A percentile compares a stretch with the other conserved stretches of the same genome.
These are phyloP conservation scores for Nesogale talazaci DNA, from an alignment of 2,113 vertebrate species.

Conservation along the genomic window DNA sequence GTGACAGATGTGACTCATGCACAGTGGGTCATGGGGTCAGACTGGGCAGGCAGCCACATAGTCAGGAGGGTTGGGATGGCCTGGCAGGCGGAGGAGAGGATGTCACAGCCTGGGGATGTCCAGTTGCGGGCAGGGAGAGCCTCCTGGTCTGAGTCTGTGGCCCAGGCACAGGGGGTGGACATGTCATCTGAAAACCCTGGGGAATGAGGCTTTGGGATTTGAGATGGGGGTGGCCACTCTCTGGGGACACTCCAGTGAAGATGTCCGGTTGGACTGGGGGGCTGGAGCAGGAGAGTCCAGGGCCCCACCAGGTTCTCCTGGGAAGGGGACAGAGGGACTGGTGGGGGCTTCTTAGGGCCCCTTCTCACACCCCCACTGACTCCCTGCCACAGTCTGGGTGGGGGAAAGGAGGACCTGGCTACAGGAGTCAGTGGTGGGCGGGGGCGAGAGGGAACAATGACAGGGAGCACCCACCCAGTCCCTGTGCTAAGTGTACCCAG, in stretches of 20 bases:
- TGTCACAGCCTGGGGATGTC: neutral
- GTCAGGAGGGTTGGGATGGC: neutral
- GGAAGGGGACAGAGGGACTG: neutral
- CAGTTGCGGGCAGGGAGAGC: neutral
- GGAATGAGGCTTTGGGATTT: neutral
- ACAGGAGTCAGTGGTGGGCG: neutral
- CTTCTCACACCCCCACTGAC: accelerated
- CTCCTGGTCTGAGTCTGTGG: neutral
- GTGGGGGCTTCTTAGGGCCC: neutral
- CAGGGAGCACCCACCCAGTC: neutral
- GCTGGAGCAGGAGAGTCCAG: neutral
- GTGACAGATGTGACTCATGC: too few relatives aligned
- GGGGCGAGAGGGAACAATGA: neutral
- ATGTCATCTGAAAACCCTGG: neutral
- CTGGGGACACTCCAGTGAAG: too few relatives aligned
- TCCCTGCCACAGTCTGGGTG: too few relatives aligned
- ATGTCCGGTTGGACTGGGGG: neutral
- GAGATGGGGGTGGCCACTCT: neutral
- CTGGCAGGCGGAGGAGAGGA: neutral
- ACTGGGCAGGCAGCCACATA: too few relatives aligned
- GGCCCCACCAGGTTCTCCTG: neutral
- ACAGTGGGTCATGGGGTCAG: too few relatives aligned
- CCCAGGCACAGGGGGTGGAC: accelerated
- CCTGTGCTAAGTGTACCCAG: neutral
- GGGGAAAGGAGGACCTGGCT: neutral